Conservation (phyloP, 2,113 vertebrate species). For the Mustelus asterias region DNA sequence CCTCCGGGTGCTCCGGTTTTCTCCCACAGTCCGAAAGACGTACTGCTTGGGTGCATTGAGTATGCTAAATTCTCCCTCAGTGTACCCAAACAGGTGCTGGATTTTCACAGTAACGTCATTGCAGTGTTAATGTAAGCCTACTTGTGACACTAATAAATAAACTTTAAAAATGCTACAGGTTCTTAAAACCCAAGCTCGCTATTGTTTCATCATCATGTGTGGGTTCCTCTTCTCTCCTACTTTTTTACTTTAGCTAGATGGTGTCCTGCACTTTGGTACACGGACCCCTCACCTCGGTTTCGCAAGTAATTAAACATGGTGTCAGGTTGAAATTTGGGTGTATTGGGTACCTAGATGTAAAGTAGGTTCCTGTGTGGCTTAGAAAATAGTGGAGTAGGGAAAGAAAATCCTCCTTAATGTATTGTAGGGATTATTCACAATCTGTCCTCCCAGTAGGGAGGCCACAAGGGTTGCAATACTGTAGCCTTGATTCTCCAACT, state of each 20-base stretch:
- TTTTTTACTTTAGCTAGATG: background rate
- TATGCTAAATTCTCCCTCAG: too few species aligned
- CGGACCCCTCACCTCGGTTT: background rate
- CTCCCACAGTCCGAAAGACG: too few species aligned
- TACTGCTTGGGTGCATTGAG: too few species aligned
- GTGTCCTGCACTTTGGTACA: background rate
- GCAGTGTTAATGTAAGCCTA: too few species aligned
- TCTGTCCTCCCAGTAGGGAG: background rate
- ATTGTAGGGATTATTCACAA: background rate
- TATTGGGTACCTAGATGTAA: background rate
- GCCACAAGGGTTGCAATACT: background rate
- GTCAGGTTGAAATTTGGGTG: background rate
- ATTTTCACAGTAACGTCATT: too few species aligned
- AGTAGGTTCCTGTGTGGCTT: background rate
- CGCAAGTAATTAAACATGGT: background rate
- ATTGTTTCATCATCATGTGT: background rate
- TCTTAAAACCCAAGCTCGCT: background rate
- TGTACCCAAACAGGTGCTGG: too few species aligned
- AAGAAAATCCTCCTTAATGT: background rate
- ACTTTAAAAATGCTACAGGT: too few species aligned
- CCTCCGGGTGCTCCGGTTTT: too few species aligned
- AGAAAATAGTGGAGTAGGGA: constrained; percentile 7
- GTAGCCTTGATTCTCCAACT: constrained; percentile 2
- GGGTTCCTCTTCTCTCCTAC: background rate
- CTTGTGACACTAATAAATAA: too few species aligned